Conservation (phyloP, 1,140 invertebrate genomes). For the Drosophila pruinosa region DNA sequence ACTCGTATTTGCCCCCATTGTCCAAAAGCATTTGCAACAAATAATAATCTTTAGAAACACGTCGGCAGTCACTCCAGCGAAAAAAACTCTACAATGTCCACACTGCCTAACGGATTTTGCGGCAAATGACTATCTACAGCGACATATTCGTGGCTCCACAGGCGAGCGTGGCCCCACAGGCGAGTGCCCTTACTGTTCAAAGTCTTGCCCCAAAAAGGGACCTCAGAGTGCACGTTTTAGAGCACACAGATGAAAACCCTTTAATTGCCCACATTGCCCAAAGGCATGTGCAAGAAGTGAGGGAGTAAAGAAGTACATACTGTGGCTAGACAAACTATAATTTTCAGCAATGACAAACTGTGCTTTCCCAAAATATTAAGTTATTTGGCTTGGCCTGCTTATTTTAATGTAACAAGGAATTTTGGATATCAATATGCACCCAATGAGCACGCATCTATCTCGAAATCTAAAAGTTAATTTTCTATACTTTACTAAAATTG, state of each 20-base stretch:
- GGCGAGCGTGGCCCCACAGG: slow-evolving; percentile 34
- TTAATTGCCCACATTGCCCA: slow-evolving; percentile 36
- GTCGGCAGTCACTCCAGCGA: slow-evolving; percentile 35
- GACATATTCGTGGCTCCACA: slow-evolving; percentile 34
- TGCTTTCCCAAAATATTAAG: slow-evolving; percentile 10
- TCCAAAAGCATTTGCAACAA: slow-evolving; percentile 38
- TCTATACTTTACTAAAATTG: too few relatives aligned
- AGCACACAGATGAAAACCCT: slow-evolving; percentile 35
- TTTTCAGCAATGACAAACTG: neutral
- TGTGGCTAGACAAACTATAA: slow-evolving; percentile 24
- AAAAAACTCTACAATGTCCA: slow-evolving; percentile 14
- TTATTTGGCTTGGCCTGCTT: too few relatives aligned
- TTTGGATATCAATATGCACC: too few relatives aligned
- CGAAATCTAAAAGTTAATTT: too few relatives aligned
- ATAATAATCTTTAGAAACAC: slow-evolving; percentile 41
- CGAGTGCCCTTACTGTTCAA: slow-evolving; percentile 34
- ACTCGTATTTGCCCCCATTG: slow-evolving; percentile 27
- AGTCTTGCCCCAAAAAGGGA: slow-evolving; percentile 37
- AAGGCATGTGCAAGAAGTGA: slow-evolving; percentile 37
- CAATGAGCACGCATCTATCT: too few relatives aligned
- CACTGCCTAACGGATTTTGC: slow-evolving; percentile 38
- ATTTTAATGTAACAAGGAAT: too few relatives aligned
- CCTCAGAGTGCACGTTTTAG: slow-evolving; percentile 37
- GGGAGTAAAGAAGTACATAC: slow-evolving; percentile 36
- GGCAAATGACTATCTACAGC: slow-evolving; percentile 36